phyloP scores from a whole-genome alignment of 2,797 vertebrate genomes.

The Aselliscus stoliczkanus region DNA sequence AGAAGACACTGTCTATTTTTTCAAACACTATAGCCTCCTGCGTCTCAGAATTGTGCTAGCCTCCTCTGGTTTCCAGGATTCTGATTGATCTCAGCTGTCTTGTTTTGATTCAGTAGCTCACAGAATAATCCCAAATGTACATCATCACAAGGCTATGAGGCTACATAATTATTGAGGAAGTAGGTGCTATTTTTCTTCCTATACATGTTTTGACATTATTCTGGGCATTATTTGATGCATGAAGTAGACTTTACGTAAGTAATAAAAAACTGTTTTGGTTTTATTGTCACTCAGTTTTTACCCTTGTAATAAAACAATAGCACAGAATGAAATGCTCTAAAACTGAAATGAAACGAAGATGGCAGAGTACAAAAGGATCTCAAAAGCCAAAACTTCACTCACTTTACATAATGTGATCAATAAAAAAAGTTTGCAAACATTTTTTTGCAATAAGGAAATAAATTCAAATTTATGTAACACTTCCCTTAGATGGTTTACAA shows the following conservation, averaged over 20 bases:
- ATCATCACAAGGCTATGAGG: not conserved
- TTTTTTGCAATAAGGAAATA: not conserved
- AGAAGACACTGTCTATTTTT: not conserved
- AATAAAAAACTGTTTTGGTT: slow-evolving; percentile 28
- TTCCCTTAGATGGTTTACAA: not conserved
- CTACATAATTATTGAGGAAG: not conserved
- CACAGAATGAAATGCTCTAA: not conserved
- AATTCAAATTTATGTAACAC: not conserved
- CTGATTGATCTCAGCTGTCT: not conserved
- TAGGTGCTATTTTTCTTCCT: not conserved
- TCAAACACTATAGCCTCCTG: not conserved
- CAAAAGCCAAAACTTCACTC: not conserved
- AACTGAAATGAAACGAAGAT: slow-evolving; percentile 26
- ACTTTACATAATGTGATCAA: not conserved
- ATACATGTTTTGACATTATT: slow-evolving; percentile 24
- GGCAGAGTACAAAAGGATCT: not conserved
- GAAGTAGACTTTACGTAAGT: not conserved
- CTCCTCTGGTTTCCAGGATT: not conserved
- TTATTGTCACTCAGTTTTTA: slow-evolving; percentile 33
- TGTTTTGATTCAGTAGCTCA: not conserved
- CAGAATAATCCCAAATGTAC: slow-evolving; percentile 20
- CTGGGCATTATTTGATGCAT: not conserved
- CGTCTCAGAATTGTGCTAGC: not conserved
- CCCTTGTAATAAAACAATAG: slow-evolving; percentile 5
- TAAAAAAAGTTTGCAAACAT: not conserved